Percentiles rank a stretch among this genome's conserved stretches.
phyloP scores from a whole-genome alignment of 2,113 vertebrate genomes.

The Pristiophorus japonicus region DNA sequence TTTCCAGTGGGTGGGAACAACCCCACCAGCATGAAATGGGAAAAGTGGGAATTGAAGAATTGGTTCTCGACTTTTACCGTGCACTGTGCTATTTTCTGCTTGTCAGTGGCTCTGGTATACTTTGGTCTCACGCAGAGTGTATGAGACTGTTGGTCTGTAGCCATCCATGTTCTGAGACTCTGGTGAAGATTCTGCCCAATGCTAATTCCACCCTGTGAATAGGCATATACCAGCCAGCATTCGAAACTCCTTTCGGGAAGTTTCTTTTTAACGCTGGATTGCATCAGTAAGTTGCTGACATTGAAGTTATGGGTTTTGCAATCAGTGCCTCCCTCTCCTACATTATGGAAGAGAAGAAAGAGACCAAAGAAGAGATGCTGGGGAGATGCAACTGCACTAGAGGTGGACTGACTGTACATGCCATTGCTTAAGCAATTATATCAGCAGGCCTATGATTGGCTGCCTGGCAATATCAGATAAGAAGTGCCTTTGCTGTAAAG shows the following conservation, averaged over 20 bases:
- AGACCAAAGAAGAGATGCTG: background rate
- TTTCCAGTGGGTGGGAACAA: background rate
- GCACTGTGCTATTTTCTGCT: background rate
- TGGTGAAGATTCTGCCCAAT: background rate
- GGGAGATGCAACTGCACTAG: background rate
- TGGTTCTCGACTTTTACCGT: background rate
- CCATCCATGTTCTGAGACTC: background rate
- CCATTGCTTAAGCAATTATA: no score
- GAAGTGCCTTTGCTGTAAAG: no score
- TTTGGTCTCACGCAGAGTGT: background rate
- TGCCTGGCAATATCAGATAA: no score
- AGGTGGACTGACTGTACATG: background rate
- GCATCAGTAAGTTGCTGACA: background rate
- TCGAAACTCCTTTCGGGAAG: background rate
- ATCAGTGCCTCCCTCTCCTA: background rate
- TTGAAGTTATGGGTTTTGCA: background rate
- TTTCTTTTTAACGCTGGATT: background rate
- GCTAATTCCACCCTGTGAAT: background rate
- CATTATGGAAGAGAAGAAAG: background rate
- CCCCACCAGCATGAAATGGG: no score
- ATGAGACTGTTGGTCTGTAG: background rate
- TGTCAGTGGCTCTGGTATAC: background rate
- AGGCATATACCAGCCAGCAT: background rate
- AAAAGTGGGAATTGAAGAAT: background rate
- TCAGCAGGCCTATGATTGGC: no score